These are phyloP conservation scores for Mastacembelus armatus DNA, from an alignment of 2,797 vertebrate genomes.

Conservation along the genomic window DNA sequence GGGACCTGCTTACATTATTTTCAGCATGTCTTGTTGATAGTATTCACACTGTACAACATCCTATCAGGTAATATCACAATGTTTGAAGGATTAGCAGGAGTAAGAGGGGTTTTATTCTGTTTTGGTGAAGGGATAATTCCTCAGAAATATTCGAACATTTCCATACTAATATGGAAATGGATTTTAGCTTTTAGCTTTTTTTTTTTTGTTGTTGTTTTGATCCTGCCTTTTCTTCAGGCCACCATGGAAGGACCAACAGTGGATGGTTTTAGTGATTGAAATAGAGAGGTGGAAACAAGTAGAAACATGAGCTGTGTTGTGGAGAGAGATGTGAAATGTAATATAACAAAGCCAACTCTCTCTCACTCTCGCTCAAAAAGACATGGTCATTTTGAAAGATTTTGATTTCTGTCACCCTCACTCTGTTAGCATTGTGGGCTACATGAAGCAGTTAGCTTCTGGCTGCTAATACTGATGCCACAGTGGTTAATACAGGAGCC, in stretches of 20 bases:
- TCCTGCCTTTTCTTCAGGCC: conserved; percentile 69
- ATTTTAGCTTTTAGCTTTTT: conserved; percentile 61
- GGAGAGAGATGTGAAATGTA: conserved; percentile 2
- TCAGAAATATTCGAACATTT: conserved; percentile 76
- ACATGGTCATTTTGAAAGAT: conserved; percentile 4
- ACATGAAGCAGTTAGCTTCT: conserved; percentile 28
- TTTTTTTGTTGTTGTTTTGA: conserved; percentile 36
- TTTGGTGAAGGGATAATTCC: conserved; percentile 81
- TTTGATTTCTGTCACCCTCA: conserved; percentile 18
- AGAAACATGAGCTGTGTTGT: conserved; percentile 8
- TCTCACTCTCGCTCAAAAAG: conserved; percentile 6
- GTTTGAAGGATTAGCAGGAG: conserved; percentile 84
- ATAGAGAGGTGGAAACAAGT: conserved; percentile 35
- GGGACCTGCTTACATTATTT: conserved; percentile 81
- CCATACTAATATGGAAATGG: conserved; percentile 83
- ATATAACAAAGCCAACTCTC: conserved; percentile 8
- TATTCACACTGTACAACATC: conserved; percentile 77
- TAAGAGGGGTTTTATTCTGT: conserved; percentile 80
- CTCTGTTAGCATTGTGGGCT: background rate
- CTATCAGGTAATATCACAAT: conserved; percentile 84
- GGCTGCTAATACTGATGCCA: conserved; percentile 45
- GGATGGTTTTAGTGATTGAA: conserved; percentile 54
- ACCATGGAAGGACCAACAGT: conserved; percentile 29
- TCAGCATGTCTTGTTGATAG: conserved; percentile 78
- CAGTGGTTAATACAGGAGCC: conserved; percentile 64